Evolutionary conservation across 2,888 invertebrate species (phyloP).

Genomic region (Itoplectis maculator): DNA sequence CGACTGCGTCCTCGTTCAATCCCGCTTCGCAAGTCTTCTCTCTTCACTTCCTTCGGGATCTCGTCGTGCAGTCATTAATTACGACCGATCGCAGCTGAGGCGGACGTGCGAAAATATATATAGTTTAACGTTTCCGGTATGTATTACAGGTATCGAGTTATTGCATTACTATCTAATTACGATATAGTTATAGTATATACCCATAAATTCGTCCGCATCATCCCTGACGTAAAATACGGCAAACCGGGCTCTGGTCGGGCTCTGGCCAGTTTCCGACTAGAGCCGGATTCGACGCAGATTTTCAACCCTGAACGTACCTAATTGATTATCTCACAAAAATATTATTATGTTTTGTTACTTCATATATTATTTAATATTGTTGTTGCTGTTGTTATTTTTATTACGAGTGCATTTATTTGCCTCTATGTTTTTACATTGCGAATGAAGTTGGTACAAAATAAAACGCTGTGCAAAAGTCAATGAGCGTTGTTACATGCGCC

Average conservation of each 20-base stretch:
- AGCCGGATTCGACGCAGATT: too few relatives aligned
- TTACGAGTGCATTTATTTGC: slow-evolving; percentile 2
- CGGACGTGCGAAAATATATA: slow-evolving; percentile 6
- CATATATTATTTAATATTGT: too few relatives aligned
- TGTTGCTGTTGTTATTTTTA: slow-evolving; percentile 22
- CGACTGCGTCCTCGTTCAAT: slow-evolving; percentile 56
- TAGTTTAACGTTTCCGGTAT: background rate
- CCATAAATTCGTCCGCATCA: too few relatives aligned
- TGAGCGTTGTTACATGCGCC: background rate
- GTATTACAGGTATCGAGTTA: slow-evolving; percentile 24
- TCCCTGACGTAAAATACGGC: too few relatives aligned
- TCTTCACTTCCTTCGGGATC: background rate
- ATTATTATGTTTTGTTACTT: too few relatives aligned
- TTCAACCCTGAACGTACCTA: too few relatives aligned
- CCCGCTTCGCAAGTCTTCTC: slow-evolving; percentile 14
- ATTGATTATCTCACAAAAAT: too few relatives aligned
- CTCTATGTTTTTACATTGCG: slow-evolving; percentile 13
- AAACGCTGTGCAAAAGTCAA: background rate
- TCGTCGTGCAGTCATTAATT: slow-evolving; percentile 23
- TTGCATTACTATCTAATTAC: slow-evolving; percentile 37
- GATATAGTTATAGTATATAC: too few relatives aligned
- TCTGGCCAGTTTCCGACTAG: too few relatives aligned
- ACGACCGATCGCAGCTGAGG: slow-evolving; percentile 7
- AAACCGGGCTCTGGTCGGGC: too few relatives aligned
- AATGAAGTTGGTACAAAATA: slow-evolving; percentile 10